Percentiles rank a stretch among this genome's conserved stretches.
Evolutionary conservation across 2,797 vertebrate species (phyloP).

Genomic region (Poecilia wingei): DNA sequence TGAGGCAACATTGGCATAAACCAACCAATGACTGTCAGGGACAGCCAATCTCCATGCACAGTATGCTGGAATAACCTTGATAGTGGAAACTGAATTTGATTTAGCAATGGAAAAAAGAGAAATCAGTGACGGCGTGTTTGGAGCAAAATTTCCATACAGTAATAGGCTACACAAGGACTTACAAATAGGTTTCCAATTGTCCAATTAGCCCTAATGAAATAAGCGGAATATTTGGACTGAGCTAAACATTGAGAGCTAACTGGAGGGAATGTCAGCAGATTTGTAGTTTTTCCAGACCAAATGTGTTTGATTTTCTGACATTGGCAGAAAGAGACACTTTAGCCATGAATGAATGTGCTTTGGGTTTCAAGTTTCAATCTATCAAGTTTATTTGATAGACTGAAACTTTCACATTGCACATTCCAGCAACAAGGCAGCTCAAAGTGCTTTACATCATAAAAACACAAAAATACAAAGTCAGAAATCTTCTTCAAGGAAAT

Average conservation of each 20-base stretch:
- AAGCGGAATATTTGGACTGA: slow-evolving; percentile 38
- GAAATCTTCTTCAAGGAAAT: slow-evolving; percentile 26
- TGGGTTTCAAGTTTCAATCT: slow-evolving; percentile 1
- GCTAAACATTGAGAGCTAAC: slow-evolving; percentile 46
- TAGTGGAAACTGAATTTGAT: slow-evolving; percentile 54
- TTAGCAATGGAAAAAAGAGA: slow-evolving; percentile 39
- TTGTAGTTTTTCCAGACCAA: slow-evolving; percentile 35
- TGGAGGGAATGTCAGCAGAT: slow-evolving; percentile 31
- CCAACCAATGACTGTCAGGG: slow-evolving; percentile 47
- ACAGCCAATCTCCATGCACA: slow-evolving; percentile 65
- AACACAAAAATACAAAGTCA: too few relatives aligned
- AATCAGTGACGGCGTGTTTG: slow-evolving; percentile 48
- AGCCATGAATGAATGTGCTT: slow-evolving; percentile 27
- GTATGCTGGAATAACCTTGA: slow-evolving; percentile 62
- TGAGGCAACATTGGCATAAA: slow-evolving; percentile 43
- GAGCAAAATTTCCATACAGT: slow-evolving; percentile 70
- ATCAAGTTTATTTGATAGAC: too few relatives aligned
- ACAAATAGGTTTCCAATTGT: slow-evolving; percentile 73
- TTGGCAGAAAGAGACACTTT: slow-evolving; percentile 17
- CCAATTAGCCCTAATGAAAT: slow-evolving; percentile 71
- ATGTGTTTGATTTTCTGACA: slow-evolving; percentile 30
- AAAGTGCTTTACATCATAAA: too few relatives aligned
- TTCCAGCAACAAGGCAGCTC: too few relatives aligned
- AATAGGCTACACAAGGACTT: slow-evolving; percentile 70
- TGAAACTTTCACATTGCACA: too few relatives aligned